These are phyloP conservation scores for Pyrrhosoma nymphula DNA, from an alignment of 2,888 invertebrate species.

Conservation along the genomic window DNA sequence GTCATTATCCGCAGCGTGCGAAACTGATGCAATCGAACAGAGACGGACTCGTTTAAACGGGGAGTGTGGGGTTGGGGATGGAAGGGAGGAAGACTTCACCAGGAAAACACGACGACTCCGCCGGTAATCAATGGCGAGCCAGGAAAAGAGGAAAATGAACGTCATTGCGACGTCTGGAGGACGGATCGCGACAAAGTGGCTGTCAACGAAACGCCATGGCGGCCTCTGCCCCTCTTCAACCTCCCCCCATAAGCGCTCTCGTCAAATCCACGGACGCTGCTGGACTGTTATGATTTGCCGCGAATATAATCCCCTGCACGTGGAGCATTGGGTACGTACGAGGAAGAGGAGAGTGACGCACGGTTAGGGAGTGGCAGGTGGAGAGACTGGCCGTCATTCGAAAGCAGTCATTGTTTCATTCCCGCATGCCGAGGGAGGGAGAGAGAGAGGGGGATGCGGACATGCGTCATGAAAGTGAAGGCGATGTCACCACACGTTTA, in stretches of 20 bases:
- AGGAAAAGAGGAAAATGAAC: not conserved
- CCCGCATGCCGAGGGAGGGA: too few relatives aligned
- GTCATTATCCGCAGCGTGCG: not conserved
- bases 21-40: not conserved
- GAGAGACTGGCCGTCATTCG: not conserved
- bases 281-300: not conserved
- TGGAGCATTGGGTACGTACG: not conserved
- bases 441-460: not conserved
- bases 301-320: not conserved
- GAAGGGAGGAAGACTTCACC: not conserved
- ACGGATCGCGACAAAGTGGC: not conserved
- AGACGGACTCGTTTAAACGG: not conserved
- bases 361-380: not conserved
- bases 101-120: not conserved
- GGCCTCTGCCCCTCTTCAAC: not conserved
- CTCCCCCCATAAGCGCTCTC: not conserved
- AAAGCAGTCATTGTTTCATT: not conserved
- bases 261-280: not conserved
- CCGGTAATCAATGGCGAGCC: conserved; percentile 4
- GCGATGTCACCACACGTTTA: not conserved
- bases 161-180: not conserved
- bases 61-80: too few relatives aligned
- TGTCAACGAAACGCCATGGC: not conserved
- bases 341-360: not conserved
- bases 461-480: not conserved